Base-by-base conservation (phyloP, 2,113 vertebrate genomes). In the Triplophysa siluroides region DNA sequence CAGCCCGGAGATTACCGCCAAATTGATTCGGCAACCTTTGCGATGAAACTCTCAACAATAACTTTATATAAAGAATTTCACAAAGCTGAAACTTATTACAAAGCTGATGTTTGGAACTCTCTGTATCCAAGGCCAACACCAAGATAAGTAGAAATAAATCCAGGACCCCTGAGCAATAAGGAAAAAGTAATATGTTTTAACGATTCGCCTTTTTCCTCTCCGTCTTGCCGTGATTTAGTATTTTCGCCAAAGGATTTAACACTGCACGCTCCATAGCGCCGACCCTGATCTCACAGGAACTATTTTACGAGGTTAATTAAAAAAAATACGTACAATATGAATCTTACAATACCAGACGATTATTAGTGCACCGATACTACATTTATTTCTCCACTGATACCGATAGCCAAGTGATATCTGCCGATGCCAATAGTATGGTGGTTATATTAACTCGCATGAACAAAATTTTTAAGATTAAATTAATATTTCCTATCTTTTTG, bases 11-110 rank as follows among this genome's bases (percentile, higher is more conserved):
- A 63, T 71, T 56, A 56, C 68, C 26, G 10, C 47, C 24, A 6
- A 71, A 71, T 23, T 18, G 58, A 61, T 75, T 18, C 13, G 3
- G 21, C 29, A 73, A 9, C 70, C 70, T 56, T 71, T 56, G 29
- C 41, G 54, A 60, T 60, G 41, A 69, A 73, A 73, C 54, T 18
- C 52, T n/a, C 64, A 21, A 65, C 33, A 68, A 38, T 7, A 71
- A 43, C 19, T 47, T 47, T 47, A 63, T 75, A 75, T 75, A 26
- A 75, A 62, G 41, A 63, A 23, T 23, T 62, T 63, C 72, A 63
- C 14, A 75, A 63, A 75, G 41, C 41, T 45, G 58, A 75, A 62
- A 75, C 62, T 1, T 60, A 61, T 63, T 75, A 47, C 58, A 63
- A 16, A 10, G 1, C 52, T n/a, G 19, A 29, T 33, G 33, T 33